Conservation (phyloP, 2,113 vertebrate species). For the Copsychus sechellarum region DNA sequence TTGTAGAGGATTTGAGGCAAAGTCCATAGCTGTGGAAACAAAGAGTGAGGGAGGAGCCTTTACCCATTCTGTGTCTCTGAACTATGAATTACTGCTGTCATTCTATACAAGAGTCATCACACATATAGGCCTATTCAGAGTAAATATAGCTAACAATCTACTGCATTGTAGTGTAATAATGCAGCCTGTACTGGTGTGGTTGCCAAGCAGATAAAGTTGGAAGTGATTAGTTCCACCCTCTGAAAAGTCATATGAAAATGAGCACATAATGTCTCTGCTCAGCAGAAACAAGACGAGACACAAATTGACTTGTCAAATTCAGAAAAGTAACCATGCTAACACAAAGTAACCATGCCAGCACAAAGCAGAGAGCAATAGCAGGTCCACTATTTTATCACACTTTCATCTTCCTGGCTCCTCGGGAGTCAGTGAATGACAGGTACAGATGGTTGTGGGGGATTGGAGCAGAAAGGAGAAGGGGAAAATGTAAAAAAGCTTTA, state of each 20-base stretch:
- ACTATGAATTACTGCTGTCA: background rate
- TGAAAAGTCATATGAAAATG: background rate
- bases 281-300: background rate
- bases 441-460: background rate
- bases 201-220: background rate
- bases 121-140: background rate
- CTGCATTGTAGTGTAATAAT: background rate
- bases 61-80: background rate
- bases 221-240: background rate
- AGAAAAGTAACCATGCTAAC: background rate
- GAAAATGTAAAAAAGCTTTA: background rate
- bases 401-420: background rate
- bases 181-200: background rate
- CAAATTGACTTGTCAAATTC: background rate
- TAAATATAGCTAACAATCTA: background rate
- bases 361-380: background rate
- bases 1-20: background rate
- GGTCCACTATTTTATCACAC: background rate
- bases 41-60: background rate
- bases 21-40: background rate
- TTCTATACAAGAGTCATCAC: fast-evolving
- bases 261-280: background rate
- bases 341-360: background rate
- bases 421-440: background rate
- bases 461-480: background rate